A percentile compares a stretch with the other conserved stretches of the same genome.
Evolutionary conservation across 2,888 invertebrate species (phyloP).

Genomic region (Dynastes hyllus): DNA sequence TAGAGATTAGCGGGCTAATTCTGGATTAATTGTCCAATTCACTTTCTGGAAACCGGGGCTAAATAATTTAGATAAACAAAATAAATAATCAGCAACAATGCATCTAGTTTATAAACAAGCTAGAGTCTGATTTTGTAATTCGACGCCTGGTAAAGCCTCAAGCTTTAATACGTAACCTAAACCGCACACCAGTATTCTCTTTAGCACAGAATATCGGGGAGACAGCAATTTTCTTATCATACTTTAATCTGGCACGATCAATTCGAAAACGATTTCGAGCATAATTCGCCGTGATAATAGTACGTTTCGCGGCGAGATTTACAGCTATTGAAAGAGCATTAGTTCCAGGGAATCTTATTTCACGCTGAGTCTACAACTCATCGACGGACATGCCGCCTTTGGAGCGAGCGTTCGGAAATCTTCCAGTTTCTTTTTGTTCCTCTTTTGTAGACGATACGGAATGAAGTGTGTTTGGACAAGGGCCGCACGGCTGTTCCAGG

Average conservation of each 20-base stretch:
- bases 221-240: conserved; percentile 34
- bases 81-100: too few relatives aligned
- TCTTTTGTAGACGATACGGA: conserved; percentile 14
- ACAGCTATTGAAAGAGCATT: conserved; percentile 41
- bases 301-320: conserved; percentile 32
- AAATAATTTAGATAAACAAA: too few relatives aligned
- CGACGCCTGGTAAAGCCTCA: not conserved
- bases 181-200: not conserved
- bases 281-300: conserved; percentile 35
- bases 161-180: not conserved
- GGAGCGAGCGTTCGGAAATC: conserved; percentile 11
- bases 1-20: too few relatives aligned
- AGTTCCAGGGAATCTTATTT: conserved; percentile 37
- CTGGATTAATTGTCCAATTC: too few relatives aligned
- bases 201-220: not conserved
- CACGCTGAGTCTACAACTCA: conserved; percentile 42
- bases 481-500: conserved; percentile 31
- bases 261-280: conserved; percentile 41
- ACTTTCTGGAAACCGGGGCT: too few relatives aligned
- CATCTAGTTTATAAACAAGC: too few relatives aligned
- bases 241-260: conserved; percentile 38
- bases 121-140: too few relatives aligned
- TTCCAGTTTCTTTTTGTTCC: conserved; percentile 31
- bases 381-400: conserved; percentile 28
- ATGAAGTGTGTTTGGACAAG: conserved; percentile 33